Conservation (phyloP, 1,140 invertebrate genomes). For the Melanaphis sacchari region DNA sequence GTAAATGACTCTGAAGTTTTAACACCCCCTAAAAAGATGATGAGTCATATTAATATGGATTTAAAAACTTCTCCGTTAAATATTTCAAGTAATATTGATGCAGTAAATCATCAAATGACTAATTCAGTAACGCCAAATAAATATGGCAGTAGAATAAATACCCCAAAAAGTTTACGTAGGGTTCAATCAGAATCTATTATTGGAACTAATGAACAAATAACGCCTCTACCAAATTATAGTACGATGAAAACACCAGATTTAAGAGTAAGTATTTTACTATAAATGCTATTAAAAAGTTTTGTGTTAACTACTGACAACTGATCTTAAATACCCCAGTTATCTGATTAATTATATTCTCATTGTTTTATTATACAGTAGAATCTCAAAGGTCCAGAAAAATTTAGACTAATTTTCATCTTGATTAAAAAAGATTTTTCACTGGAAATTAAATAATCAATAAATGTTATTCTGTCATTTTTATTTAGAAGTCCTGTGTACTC, state of each 20-base stretch:
- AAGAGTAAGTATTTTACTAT: conserved; percentile 58
- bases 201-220: conserved; percentile 49
- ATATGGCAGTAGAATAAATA: conserved; percentile 12
- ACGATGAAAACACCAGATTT: conserved; percentile 60
- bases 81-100: conserved; percentile 41
- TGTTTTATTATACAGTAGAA: no score
- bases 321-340: background rate
- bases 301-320: background rate
- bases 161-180: conserved; percentile 41
- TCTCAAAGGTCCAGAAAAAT: no score
- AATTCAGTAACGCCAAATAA: conserved; percentile 40
- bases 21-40: background rate
- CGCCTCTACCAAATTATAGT: conserved; percentile 60
- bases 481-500: background rate
- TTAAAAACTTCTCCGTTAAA: background rate
- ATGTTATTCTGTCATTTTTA: background rate
- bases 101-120: conserved; percentile 7
- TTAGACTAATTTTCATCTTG: background rate
- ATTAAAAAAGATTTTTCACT: background rate
- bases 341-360: background rate
- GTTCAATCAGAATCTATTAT: conserved; percentile 35
- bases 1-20: background rate
- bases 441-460: background rate
- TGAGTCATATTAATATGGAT: background rate
- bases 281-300: no score